Percentiles rank a stretch among this genome's conserved stretches.
Conservation (phyloP, 2,113 vertebrate species). For the Mastomys coucha region DNA sequence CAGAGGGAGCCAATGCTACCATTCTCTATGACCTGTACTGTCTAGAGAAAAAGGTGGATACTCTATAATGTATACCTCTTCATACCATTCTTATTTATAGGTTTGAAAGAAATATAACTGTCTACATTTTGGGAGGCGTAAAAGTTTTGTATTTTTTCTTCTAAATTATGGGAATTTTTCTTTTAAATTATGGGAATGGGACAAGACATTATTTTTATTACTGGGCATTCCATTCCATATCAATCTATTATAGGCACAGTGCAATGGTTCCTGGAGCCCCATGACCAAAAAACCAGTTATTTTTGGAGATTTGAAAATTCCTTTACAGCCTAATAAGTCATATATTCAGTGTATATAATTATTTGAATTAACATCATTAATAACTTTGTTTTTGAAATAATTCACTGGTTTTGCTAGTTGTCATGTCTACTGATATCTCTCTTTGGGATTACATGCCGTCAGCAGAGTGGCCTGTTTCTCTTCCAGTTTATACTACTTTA, state of each 20-base stretch:
- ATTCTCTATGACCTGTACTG: background rate
- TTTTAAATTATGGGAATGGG: background rate
- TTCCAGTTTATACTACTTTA: slow-evolving; percentile 88
- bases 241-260: background rate
- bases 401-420: slow-evolving; percentile 44
- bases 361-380: slow-evolving; percentile 53
- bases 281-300: background rate
- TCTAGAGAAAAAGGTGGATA: background rate
- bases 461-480: slow-evolving; percentile 93
- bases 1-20: background rate
- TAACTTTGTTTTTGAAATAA: slow-evolving; percentile 59
- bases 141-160: background rate
- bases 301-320: slow-evolving; percentile 66
- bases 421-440: slow-evolving; percentile 86
- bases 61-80: background rate
- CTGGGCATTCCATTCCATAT: background rate
- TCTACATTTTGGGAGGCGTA: too few species aligned
- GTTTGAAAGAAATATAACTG: background rate
- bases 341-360: slow-evolving; percentile 72
- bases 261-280: too few species aligned
- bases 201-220: background rate
- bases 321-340: slow-evolving; percentile 82
- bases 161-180: background rate
- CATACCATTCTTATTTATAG: background rate
- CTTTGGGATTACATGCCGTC: slow-evolving; percentile 92